A percentile compares a stretch with the other conserved stretches of the same genome.
These are phyloP conservation scores for Ispidina picta DNA, from an alignment of 2,797 vertebrate genomes.

Conservation along the genomic window DNA sequence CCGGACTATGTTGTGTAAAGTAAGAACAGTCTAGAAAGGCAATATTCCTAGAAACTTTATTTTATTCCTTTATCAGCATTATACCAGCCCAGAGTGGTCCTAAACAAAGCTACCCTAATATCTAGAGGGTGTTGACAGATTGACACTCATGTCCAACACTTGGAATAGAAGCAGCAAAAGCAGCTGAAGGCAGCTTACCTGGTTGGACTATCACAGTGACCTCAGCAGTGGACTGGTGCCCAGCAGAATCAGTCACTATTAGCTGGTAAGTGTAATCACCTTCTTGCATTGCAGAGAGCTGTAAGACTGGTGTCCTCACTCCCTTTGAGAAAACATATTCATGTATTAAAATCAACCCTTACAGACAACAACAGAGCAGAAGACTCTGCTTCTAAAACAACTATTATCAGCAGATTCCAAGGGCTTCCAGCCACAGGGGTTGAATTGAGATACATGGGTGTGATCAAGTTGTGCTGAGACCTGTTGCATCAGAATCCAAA, in stretches of 20 bases:
- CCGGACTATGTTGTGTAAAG: not conserved
- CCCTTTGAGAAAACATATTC: slow-evolving; percentile 78
- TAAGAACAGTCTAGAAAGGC: not conserved
- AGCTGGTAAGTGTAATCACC: slow-evolving; percentile 98
- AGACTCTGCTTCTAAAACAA: not conserved
- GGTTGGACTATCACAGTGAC: slow-evolving; percentile 97
- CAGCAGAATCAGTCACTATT: slow-evolving; percentile 92
- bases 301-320: slow-evolving; percentile 89
- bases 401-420: not conserved
- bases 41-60: not conserved
- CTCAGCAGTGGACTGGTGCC: slow-evolving; percentile 91
- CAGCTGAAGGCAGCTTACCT: slow-evolving; percentile 79
- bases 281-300: slow-evolving; percentile 96
- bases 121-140: not conserved
- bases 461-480: not conserved
- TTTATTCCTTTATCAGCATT: not conserved
- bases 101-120: not conserved
- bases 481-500: not conserved
- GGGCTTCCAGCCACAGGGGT: not conserved
- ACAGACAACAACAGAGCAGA: not conserved
- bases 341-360: not conserved
- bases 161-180: not conserved
- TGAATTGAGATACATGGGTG: not conserved
- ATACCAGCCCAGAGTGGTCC: not conserved
- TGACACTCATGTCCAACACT: not conserved